These are phyloP conservation scores for Agrotis clavis DNA, from an alignment of 2,888 invertebrate genomes.

Conservation along the genomic window DNA sequence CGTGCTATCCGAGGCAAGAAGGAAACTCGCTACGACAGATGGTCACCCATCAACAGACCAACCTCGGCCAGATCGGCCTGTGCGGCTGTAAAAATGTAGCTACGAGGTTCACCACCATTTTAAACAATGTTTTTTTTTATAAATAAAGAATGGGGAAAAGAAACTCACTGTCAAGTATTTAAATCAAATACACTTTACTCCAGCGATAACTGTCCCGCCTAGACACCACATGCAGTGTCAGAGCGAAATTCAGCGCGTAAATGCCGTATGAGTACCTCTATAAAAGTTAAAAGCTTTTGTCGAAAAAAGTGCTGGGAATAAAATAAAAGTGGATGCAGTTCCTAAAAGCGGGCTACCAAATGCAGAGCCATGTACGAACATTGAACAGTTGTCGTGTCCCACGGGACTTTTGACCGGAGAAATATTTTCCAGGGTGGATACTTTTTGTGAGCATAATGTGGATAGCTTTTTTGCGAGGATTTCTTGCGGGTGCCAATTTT, in stretches of 20 bases:
- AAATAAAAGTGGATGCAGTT: slow-evolving; percentile 83
- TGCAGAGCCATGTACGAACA: slow-evolving; percentile 72
- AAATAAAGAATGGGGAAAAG: neutral
- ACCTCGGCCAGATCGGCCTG: no score
- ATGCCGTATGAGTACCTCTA: slow-evolving; percentile 81
- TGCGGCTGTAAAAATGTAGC: no score
- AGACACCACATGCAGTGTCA: slow-evolving; percentile 51
- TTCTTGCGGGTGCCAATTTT: slow-evolving; percentile 38
- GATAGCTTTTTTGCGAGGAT: slow-evolving; percentile 65
- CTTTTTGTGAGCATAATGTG: slow-evolving; percentile 69
- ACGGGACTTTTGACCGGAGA: slow-evolving; percentile 79
- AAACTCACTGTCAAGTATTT: neutral
- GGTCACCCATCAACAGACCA: no score
- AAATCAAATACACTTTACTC: neutral
- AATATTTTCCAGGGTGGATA: slow-evolving; percentile 75
- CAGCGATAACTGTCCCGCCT: neutral
- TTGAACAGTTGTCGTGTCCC: slow-evolving; percentile 82
- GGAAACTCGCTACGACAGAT: no score
- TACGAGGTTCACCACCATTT: no score
- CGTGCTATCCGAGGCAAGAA: no score
- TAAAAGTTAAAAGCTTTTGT: slow-evolving; percentile 89
- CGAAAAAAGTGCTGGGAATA: slow-evolving; percentile 82
- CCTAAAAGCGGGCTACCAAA: slow-evolving; percentile 81
- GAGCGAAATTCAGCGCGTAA: slow-evolving; percentile 79
- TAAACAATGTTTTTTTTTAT: neutral